These are phyloP conservation scores for Melipona quadrifasciata DNA, from an alignment of 1,140 invertebrate species.

Conservation along the genomic window DNA sequence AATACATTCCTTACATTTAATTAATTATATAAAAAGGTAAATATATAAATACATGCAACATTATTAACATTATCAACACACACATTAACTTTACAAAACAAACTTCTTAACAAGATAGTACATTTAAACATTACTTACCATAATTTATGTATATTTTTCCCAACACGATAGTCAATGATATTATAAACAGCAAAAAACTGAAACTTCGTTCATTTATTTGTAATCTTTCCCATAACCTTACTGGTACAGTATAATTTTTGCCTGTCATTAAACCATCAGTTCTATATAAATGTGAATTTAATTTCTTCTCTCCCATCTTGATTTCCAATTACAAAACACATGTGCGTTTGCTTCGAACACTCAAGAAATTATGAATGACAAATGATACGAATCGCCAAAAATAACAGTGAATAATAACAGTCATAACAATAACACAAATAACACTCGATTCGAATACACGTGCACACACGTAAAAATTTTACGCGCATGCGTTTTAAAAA, in stretches of 20 bases:
- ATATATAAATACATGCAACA: constrained; percentile 28
- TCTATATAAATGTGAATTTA: constrained; percentile 12
- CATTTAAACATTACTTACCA: constrained; percentile 57
- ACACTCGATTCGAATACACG: neutral
- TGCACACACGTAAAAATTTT: neutral
- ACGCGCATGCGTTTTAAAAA: constrained; percentile 43
- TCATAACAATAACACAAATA: constrained; percentile 23
- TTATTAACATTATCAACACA: neutral
- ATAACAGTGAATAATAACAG: constrained; percentile 52
- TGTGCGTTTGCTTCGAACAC: neutral
- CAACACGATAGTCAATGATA: constrained; percentile 67
- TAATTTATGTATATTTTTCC: constrained; percentile 69
- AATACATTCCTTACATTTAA: neutral
- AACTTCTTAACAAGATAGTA: neutral
- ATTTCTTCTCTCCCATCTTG: constrained; percentile 9
- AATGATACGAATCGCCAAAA: constrained; percentile 44
- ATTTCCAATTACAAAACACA: neutral
- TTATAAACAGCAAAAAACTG: constrained; percentile 61
- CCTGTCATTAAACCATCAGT: neutral
- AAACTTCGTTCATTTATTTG: constrained; percentile 70
- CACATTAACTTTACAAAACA: neutral
- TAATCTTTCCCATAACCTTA: constrained; percentile 52
- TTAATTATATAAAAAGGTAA: constrained; percentile 2
- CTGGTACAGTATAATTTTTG: neutral
- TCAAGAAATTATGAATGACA: neutral